Conservation (phyloP, 2,797 vertebrate species). For the Picus viridis region DNA sequence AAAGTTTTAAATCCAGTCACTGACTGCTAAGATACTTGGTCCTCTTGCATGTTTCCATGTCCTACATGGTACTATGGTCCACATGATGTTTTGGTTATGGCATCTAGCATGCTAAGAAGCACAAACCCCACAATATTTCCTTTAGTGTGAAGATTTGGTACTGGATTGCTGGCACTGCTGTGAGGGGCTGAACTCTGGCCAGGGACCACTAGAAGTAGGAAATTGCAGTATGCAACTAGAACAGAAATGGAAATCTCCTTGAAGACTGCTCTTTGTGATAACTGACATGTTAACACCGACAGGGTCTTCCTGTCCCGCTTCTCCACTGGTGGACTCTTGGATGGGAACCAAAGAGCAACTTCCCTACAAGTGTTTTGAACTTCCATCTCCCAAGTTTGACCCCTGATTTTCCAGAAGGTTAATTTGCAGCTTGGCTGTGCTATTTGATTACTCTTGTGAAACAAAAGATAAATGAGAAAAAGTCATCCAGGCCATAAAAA, state of each 20-base stretch:
- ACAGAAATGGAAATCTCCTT: not conserved
- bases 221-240: not conserved
- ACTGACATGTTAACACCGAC: accelerated
- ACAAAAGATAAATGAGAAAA: not conserved
- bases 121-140: not conserved
- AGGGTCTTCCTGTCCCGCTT: not conserved
- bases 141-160: not conserved
- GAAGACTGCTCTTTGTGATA: not conserved
- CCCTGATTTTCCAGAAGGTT: not conserved
- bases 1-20: not conserved
- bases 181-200: not conserved
- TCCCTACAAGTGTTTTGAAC: not conserved
- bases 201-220: not conserved
- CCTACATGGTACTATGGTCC: not conserved
- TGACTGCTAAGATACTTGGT: not conserved
- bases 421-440: not conserved
- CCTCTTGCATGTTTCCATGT: not conserved
- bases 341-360: not conserved
- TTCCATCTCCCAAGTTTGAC: not conserved
- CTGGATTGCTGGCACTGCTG: not conserved
- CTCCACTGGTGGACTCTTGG: not conserved
- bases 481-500: not conserved
- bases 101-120: not conserved
- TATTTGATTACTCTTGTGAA: not conserved
- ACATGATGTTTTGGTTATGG: not conserved